Percentiles rank a stretch among this genome's conserved stretches.
Evolutionary conservation across 1,140 invertebrate genomes (phyloP).

Genomic region (Anagrus nilaparvatae): DNA sequence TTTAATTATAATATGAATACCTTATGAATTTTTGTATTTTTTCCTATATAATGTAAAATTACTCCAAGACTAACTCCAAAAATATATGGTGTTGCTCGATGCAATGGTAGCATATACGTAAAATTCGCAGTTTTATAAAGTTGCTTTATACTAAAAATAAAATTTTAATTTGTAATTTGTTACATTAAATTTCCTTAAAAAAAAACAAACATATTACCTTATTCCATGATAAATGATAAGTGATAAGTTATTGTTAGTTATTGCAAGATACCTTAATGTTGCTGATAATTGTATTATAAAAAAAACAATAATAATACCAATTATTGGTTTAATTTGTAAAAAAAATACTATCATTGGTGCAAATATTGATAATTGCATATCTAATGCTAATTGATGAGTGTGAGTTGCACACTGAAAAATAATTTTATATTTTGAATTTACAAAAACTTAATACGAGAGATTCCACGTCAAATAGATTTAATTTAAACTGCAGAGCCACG

Average conservation of each 20-base stretch:
- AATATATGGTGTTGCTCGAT: conserved; percentile 55
- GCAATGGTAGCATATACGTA: conserved; percentile 49
- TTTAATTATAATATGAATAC: too few relatives aligned
- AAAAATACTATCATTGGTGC: conserved; percentile 61
- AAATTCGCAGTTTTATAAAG: conserved; percentile 56
- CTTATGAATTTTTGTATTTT: conserved; percentile 35
- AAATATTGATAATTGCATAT: conserved; percentile 70
- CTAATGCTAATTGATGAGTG: conserved; percentile 64
- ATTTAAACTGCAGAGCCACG: background rate
- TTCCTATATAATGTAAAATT: conserved; percentile 43
- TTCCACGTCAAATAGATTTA: background rate
- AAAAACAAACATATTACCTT: conserved; percentile 44
- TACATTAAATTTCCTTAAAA: too few relatives aligned
- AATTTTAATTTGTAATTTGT: conserved; percentile 1
- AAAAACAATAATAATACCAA: conserved; percentile 44
- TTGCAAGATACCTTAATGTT: conserved; percentile 49
- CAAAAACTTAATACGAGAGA: too few relatives aligned
- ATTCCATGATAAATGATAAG: conserved; percentile 56
- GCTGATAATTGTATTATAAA: conserved; percentile 47
- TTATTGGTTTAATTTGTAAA: conserved; percentile 44
- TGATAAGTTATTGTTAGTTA: conserved; percentile 48
- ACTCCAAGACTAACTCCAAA: conserved; percentile 53
- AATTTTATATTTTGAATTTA: too few relatives aligned
- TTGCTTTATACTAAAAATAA: conserved; percentile 48
- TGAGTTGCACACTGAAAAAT: conserved; percentile 54